phyloP scores from a whole-genome alignment of 35 echinoderm and acorn worm genomes.

The Stichopus chloronotus region DNA sequence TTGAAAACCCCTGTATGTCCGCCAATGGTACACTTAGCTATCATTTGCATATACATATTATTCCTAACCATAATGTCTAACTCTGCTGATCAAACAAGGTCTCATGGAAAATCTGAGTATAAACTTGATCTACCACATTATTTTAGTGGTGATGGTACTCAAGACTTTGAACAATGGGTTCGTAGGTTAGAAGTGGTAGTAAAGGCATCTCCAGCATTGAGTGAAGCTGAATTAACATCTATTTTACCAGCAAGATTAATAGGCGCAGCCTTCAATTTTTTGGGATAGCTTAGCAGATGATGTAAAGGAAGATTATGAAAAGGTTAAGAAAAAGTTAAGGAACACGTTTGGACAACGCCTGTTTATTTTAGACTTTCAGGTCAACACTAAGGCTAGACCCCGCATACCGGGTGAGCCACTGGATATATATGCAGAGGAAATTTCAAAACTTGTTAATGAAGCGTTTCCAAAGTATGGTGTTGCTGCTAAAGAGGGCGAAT shows the following conservation, averaged over 20 bases:
- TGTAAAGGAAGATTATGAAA: slow-evolving; percentile 7
- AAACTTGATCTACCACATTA: too few relatives aligned
- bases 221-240: background rate
- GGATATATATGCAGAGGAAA: slow-evolving; percentile 44
- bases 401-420: slow-evolving; percentile 33
- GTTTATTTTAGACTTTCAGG: background rate
- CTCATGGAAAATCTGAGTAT: background rate
- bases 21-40: background rate
- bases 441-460: slow-evolving; percentile 3
- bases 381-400: background rate
- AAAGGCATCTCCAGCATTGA: background rate
- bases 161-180: slow-evolving; percentile 35
- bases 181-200: background rate
- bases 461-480: slow-evolving; percentile 32
- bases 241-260: background rate
- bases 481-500: slow-evolving; percentile 36
- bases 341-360: slow-evolving; percentile 9
- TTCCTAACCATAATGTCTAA: background rate
- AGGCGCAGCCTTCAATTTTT: background rate
- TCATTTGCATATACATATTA: background rate
- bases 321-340: slow-evolving; percentile 6
- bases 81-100: background rate
- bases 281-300: background rate
- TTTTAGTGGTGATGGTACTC: background rate
- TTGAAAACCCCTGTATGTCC: background rate